Evolutionary conservation across 2,888 invertebrate species (phyloP), one percentile per base, ranked within the genome.

Genomic region (Toxonevra muliebris): DNA sequence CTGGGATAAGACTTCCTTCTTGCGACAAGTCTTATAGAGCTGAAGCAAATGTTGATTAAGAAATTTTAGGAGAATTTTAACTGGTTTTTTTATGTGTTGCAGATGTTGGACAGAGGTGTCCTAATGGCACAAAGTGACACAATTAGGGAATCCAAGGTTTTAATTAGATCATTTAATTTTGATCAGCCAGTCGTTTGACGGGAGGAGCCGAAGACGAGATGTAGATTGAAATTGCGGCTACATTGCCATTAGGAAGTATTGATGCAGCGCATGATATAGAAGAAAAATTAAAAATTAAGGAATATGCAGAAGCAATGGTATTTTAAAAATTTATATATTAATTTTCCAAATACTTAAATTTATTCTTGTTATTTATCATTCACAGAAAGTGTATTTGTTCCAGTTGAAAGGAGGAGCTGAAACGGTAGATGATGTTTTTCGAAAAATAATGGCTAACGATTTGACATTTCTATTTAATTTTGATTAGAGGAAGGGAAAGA

Each of bases 261-360:
- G 68, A 63, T 52, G 59, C 65, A 17, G 52, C 59, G 19, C 13
- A 40, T 30, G 40, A 61, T 1, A 40, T 61, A 1, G 52, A 63
- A n/a, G 62, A 63, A 19, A 68, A 63, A 12, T 50, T 63, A 53
- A 42, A 68, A 17, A 68, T 53, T 20, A 52, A 50, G 13, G 67
- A 63, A 59, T 68, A 68, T 45, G 45, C 42, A 20, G 59, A 59
- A 42, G 20, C 63, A 59, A 63, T 63, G 67, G 67, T 68, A 53
- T 50, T 50, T 43, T 52, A 65, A 30, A 55, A 54, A 55, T 45
- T 53, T 48, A 57, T 50, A 48, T 41, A 60, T 60, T n/a, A n/a
- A n/a, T n/a, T n/a, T n/a, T n/a, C n/a, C 17, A 12, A 42, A 13
- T 17, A 58, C 41, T 10, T 8, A 54, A 30, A 5, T 20, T 9